Evolutionary conservation across 2,797 vertebrate species (phyloP).

Genomic region (Corythornis leucogaster): DNA sequence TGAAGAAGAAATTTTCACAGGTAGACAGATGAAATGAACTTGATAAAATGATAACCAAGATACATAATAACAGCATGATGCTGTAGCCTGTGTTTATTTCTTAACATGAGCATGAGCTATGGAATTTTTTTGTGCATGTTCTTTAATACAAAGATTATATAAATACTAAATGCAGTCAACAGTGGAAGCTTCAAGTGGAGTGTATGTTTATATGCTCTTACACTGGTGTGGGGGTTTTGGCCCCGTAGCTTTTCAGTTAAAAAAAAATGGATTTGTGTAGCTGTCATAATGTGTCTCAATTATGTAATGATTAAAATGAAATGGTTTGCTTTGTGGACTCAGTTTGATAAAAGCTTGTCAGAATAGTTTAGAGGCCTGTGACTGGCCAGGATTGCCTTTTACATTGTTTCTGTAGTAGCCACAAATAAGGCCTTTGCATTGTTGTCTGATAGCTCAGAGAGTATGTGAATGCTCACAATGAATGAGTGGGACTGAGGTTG

Average conservation of each 20-base stretch:
- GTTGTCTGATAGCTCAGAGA: background rate
- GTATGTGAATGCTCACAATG: background rate
- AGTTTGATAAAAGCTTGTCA: background rate
- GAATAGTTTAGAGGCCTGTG: background rate
- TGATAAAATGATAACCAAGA: slow-evolving; percentile 56
- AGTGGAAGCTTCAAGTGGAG: background rate
- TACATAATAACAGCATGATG: slow-evolving; percentile 72
- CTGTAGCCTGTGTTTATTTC: slow-evolving; percentile 49
- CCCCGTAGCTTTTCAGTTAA: background rate
- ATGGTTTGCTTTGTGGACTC: background rate
- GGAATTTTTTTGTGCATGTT: slow-evolving; percentile 65
- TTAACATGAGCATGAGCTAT: slow-evolving; percentile 71
- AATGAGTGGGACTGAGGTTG: background rate
- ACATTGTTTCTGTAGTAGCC: background rate
- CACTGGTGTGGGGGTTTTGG: background rate
- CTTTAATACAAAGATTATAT: background rate
- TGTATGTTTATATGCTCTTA: background rate
- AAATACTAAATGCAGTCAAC: background rate
- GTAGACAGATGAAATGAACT: slow-evolving; percentile 81
- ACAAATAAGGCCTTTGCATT: background rate
- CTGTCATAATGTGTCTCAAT: background rate
- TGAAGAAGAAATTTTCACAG: slow-evolving; percentile 96
- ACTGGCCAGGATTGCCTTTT: background rate
- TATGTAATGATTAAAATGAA: background rate
- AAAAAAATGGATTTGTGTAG: background rate